A percentile compares a stretch with the other conserved stretches of the same genome.
Evolutionary conservation across 2,797 vertebrate genomes (phyloP).

Genomic region (Girardinus metallicus): DNA sequence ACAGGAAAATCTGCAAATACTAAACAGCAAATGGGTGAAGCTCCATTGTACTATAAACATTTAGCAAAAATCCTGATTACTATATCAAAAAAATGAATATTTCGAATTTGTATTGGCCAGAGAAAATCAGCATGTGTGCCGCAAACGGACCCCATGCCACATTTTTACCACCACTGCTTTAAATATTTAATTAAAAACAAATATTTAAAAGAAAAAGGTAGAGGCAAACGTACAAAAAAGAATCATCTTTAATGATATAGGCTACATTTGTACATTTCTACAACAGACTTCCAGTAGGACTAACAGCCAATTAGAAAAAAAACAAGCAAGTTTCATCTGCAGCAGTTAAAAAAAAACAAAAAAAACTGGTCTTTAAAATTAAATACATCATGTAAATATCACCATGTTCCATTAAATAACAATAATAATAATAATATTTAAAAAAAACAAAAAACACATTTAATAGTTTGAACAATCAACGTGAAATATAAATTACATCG

Average conservation of each 20-base stretch:
- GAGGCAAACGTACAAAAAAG: constrained; percentile 35
- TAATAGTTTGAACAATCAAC: constrained; percentile 73
- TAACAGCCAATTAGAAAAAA: constrained; percentile 72
- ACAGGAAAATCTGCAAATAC: too few species aligned
- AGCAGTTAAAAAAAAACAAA: constrained; percentile 60
- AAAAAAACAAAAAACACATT: constrained; percentile 55
- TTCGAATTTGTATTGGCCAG: neutral
- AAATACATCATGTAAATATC: constrained; percentile 69
- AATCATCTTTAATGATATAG: constrained; percentile 82
- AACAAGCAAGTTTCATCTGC: constrained; percentile 49
- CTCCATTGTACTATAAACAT: neutral
- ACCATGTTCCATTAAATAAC: constrained; percentile 75
- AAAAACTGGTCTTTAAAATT: constrained; percentile 55
- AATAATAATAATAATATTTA: constrained; percentile 68
- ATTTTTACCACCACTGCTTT: neutral
- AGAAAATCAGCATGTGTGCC: neutral
- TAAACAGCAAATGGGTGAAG: neutral
- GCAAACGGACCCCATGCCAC: neutral
- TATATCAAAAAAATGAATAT: neutral
- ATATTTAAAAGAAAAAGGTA: constrained; percentile 5
- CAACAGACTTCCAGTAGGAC: constrained; percentile 79
- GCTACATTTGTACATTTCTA: constrained; percentile 84
- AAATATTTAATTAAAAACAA: neutral
- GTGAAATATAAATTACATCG: constrained; percentile 84
- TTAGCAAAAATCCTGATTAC: neutral